Base-by-base conservation (phyloP, 2,113 vertebrate species). In the human region DNA sequence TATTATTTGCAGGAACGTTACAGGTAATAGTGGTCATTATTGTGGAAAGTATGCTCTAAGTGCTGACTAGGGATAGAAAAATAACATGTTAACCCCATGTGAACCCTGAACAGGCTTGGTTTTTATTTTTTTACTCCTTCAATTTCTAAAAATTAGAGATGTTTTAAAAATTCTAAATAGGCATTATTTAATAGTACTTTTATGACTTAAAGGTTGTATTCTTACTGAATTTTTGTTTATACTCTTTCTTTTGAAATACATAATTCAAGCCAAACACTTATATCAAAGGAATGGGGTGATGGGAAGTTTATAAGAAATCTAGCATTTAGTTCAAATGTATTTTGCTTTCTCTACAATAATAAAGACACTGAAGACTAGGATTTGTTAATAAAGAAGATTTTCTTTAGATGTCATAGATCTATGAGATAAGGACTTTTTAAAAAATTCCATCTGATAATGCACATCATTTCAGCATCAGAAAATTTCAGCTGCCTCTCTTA, bases 201-300 rank as follows among this genome's bases (percentile, higher is more conserved):
- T 87, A 52, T 91, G 57, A 85, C 38, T 59, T 72, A 68, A 73
- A 30, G 64, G 45, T 78, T 72, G 55, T 50, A 78, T 90, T 91
- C 27, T 78, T 50, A 79, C 17, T 78, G 40, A 78, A 32, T 10
- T 79, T 97, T 90, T 94, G 89, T 80, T 78, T 93, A 40, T 96
- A 20, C 20, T 81, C 17, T 95, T 86, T 89, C 57, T 96, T 97
- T 97, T 90, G 89, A 94, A 98, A 94, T 72, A 5, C 9, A 43
- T 43, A 43, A 55, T 83, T 93, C 80, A 96, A 93, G 78, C 83
- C n/a, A 59, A 90, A 40, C 35, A 30, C 3, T 93, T 92, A 48
- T 35, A 92, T 96, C 91, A 96, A 45, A 0, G 17, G 35, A 89
- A 83, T 93, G 1, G 90, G 68, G 3, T 32, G 0, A 45, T 88